Evolutionary conservation across 2,797 vertebrate species (phyloP).

Genomic region (Chaunax sp.): DNA sequence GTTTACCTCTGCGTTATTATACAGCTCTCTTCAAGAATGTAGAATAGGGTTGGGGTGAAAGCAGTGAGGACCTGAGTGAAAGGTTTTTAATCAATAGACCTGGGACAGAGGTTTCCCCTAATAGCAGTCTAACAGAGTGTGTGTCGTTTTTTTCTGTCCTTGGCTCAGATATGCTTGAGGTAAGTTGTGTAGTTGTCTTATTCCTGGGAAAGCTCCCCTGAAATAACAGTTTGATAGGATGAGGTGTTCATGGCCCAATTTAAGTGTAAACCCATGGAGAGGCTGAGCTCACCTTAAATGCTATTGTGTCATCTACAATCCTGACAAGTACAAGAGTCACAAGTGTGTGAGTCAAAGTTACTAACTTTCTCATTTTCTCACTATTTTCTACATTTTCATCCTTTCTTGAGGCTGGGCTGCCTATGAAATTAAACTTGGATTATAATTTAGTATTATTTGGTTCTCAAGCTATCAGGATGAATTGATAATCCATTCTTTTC

Average conservation of each 20-base stretch:
- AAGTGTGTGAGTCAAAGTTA: not conserved
- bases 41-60: slow-evolving; percentile 36
- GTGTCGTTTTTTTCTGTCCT: slow-evolving; percentile 27
- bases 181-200: slow-evolving; percentile 15
- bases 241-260: not conserved
- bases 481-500: not conserved
- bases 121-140: slow-evolving; percentile 21
- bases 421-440: not conserved
- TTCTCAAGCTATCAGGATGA: not conserved
- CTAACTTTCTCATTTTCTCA: not conserved
- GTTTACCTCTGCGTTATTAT: slow-evolving; percentile 40
- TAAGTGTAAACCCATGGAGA: not conserved
- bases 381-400: not conserved
- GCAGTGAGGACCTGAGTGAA: slow-evolving; percentile 34
- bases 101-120: slow-evolving; percentile 38
- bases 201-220: not conserved
- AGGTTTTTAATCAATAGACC: slow-evolving; percentile 54
- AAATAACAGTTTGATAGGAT: slow-evolving; percentile 1
- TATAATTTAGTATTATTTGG: not conserved
- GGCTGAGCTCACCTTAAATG: not conserved
- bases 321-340: not conserved
- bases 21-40: slow-evolving; percentile 46
- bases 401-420: not conserved
- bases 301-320: not conserved
- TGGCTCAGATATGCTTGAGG: slow-evolving; percentile 9